A percentile compares a stretch with the other conserved stretches of the same genome.
These are phyloP conservation scores for Mamestra configurata DNA, from an alignment of 1,140 invertebrate species.

Conservation along the genomic window DNA sequence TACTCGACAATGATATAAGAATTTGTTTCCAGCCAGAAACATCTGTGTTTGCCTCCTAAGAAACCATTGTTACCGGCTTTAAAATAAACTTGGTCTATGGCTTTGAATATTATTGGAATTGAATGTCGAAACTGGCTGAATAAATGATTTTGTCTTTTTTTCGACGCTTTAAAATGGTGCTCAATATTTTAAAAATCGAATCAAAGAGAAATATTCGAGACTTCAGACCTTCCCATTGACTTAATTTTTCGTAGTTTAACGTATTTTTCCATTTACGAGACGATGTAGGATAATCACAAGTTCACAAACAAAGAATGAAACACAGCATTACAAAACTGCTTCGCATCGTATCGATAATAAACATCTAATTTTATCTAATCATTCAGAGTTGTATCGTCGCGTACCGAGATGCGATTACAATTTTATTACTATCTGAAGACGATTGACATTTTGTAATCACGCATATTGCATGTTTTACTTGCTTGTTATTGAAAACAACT, in stretches of 20 bases:
- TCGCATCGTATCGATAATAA: constrained; percentile 8
- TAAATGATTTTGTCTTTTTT: too few relatives aligned
- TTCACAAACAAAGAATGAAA: constrained; percentile 16
- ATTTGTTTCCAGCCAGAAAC: constrained; percentile 9
- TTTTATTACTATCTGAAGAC: neutral
- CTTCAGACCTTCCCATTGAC: too few relatives aligned
- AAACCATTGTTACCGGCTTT: neutral
- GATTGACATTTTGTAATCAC: constrained; percentile 33
- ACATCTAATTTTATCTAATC: constrained; percentile 42
- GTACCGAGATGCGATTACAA: constrained; percentile 34
- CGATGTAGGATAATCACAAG: too few relatives aligned
- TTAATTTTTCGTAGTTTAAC: too few relatives aligned
- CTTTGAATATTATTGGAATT: too few relatives aligned
- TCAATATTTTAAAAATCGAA: too few relatives aligned
- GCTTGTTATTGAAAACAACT: neutral
- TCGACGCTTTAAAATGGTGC: too few relatives aligned
- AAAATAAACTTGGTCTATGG: too few relatives aligned
- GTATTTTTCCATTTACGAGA: too few relatives aligned
- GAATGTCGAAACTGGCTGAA: too few relatives aligned
- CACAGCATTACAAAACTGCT: neutral
- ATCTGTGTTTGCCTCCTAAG: constrained; percentile 29
- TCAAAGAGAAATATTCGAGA: too few relatives aligned
- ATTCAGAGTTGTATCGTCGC: neutral
- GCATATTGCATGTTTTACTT: neutral
- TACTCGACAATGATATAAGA: neutral